Percentiles rank a stretch among this genome's conserved stretches.
Conservation (phyloP, 2,888 invertebrate species). For the Orthonychiurus folsomi region DNA sequence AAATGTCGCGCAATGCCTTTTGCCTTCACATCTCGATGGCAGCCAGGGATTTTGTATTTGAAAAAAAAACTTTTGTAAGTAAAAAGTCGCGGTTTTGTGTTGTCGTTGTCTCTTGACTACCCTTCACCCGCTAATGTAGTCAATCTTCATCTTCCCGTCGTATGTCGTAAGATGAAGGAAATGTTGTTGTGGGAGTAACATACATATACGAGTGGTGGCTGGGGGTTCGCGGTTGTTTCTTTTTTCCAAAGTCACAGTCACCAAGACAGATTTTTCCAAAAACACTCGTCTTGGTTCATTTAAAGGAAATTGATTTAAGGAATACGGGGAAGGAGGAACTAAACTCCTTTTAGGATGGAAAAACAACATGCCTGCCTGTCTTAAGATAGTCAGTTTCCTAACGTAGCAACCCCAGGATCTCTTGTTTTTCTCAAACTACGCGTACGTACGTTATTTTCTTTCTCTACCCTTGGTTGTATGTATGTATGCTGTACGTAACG, state of each 20-base stretch:
- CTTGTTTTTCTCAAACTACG: not conserved
- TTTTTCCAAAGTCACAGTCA: not conserved
- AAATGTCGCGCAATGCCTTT: not conserved
- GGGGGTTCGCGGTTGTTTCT: not conserved
- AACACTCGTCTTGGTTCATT: constrained; percentile 10
- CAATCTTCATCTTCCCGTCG: not conserved
- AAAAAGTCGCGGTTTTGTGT: not conserved
- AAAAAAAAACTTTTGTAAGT: not conserved
- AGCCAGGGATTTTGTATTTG: not conserved
- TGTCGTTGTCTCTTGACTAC: too few relatives aligned
- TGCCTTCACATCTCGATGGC: not conserved
- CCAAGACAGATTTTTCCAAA: not conserved
- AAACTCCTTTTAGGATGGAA: not conserved
- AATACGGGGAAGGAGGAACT: not conserved
- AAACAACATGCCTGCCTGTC: constrained; percentile 1
- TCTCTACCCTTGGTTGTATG: too few relatives aligned
- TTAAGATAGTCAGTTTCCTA: not conserved
- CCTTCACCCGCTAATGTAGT: not conserved
- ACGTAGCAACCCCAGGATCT: not conserved
- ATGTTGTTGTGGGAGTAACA: not conserved
- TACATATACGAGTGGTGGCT: too few relatives aligned
- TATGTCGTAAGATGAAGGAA: constrained; percentile 2
- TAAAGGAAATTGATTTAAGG: constrained; percentile 17
- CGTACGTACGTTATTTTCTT: not conserved
- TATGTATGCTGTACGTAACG: not conserved